Conservation (phyloP, 2,888 invertebrate species). For the Cheilosia vulpina region DNA sequence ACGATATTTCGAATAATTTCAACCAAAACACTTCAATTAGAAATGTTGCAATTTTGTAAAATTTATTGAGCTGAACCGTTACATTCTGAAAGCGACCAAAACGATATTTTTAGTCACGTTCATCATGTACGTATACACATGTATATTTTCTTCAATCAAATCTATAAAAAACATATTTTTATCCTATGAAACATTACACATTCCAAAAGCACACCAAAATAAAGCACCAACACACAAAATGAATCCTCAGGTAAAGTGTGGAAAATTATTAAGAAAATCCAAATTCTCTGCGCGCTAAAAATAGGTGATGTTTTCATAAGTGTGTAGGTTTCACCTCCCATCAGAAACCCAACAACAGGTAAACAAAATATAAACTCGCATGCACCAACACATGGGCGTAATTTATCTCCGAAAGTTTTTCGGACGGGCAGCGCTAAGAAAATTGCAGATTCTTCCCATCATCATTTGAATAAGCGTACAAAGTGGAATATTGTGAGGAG, state of each 20-base stretch:
- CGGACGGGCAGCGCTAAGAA: constrained; percentile 32
- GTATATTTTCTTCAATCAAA: constrained; percentile 68
- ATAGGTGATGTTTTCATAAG: constrained; percentile 47
- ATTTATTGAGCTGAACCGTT: constrained; percentile 34
- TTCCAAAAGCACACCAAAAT: constrained; percentile 79
- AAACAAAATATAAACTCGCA: constrained; percentile 52
- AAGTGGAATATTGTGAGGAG: constrained; percentile 55
- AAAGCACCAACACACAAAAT: constrained; percentile 72
- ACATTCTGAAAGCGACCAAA: constrained; percentile 25
- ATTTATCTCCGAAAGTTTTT: constrained; percentile 56
- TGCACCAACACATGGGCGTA: constrained; percentile 27
- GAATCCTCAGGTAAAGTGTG: constrained; percentile 81
- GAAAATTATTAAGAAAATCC: constrained; percentile 76
- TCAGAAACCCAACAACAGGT: constrained; percentile 62
- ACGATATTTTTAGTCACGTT: constrained; percentile 57
- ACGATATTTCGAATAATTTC: constrained; percentile 1
- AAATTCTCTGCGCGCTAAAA: constrained; percentile 63
- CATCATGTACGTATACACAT: constrained; percentile 26
- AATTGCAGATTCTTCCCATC: constrained; percentile 68
- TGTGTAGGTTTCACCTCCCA: constrained; percentile 63
- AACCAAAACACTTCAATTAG: constrained; percentile 34
- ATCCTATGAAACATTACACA: constrained; percentile 82
- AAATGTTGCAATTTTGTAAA: constrained; percentile 49
- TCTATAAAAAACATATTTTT: constrained; percentile 75
- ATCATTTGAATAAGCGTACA: constrained; percentile 56